A percentile compares a stretch with the other conserved stretches of the same genome.
These are phyloP conservation scores for Sarcophaga caerulescens DNA, from an alignment of 2,888 invertebrate genomes.

Conservation along the genomic window DNA sequence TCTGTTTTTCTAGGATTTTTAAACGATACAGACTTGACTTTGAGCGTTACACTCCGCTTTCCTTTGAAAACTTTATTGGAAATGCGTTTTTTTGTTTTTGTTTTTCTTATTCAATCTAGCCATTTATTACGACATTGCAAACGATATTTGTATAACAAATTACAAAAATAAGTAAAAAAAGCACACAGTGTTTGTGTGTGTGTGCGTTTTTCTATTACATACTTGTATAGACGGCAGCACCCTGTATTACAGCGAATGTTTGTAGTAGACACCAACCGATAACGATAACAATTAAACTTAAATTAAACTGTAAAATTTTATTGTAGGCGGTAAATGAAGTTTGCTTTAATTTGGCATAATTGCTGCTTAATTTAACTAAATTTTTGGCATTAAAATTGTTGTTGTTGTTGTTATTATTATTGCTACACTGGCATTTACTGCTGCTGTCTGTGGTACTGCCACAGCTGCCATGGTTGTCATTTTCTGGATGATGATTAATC, in stretches of 20 bases:
- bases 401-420: conserved; percentile 46
- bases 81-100: neutral
- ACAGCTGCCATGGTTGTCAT: conserved; percentile 20
- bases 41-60: conserved; percentile 32
- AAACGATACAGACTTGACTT: conserved; percentile 42
- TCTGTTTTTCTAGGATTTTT: too few relatives aligned
- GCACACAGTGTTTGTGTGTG: too few relatives aligned
- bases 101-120: neutral
- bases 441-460: conserved; percentile 39
- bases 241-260: conserved; percentile 73
- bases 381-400: conserved; percentile 60
- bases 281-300: conserved; percentile 64
- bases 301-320: conserved; percentile 42
- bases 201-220: conserved; percentile 69
- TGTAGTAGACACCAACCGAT: conserved; percentile 75
- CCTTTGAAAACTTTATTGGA: conserved; percentile 4
- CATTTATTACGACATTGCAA: conserved; percentile 28
- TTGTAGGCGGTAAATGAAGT: conserved; percentile 48
- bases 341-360: conserved; percentile 55
- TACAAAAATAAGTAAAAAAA: neutral
- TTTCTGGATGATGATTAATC: neutral
- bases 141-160: neutral
- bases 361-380: conserved; percentile 49
- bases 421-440: conserved; percentile 54
- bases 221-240: conserved; percentile 80